Evolutionary conservation across 2,888 invertebrate genomes (phyloP), one percentile per base, ranked within the genome.

Genomic region (Synanthedon myopaeformis): DNA sequence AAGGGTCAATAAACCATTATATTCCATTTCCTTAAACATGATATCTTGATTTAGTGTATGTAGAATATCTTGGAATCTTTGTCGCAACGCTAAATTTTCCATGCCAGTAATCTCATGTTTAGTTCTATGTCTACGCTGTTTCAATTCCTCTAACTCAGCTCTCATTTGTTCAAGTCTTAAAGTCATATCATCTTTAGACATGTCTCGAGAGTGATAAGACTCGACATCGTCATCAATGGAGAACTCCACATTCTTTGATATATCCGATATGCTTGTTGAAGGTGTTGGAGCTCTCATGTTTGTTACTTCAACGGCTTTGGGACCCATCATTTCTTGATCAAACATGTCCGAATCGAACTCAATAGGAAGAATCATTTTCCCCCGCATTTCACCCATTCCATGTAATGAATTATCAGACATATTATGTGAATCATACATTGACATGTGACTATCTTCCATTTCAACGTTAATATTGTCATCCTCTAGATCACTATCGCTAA

Each of bases 401-500:
- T 79, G 76, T 67, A 83, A 72, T 6, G 82, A 80, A 56, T 73
- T 78, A 62, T 94, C 94, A 0, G 94, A 93, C 55, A 93, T 76
- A 55, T 93, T 77, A 53, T 91, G 90, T 61, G 92, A 93, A 62
- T 94, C 94, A 59, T 92, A 93, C 0, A 90, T 91, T 0, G 94
- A 93, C 55, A 94, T 85, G 51, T 91, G 90, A 60, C 94, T 94
- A 64, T 96, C 96, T 65, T 95, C 96, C 60, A 95, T 85, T 69
- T 95, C 95, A 3, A 93, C 91, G 76, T 93, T 93, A 19, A 91
- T 89, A 66, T 92, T 92, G 57, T 94, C 94, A 61, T 96, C 96
- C 54, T 93, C 93, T 51, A 86, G 76, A 58, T 95, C 95, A 42
- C 96, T 96, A 64, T 97, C 96, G 68, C 96, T 96, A 0, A 97